phyloP scores from a whole-genome alignment of 1,140 invertebrate genomes.

The Conus betulinus region DNA sequence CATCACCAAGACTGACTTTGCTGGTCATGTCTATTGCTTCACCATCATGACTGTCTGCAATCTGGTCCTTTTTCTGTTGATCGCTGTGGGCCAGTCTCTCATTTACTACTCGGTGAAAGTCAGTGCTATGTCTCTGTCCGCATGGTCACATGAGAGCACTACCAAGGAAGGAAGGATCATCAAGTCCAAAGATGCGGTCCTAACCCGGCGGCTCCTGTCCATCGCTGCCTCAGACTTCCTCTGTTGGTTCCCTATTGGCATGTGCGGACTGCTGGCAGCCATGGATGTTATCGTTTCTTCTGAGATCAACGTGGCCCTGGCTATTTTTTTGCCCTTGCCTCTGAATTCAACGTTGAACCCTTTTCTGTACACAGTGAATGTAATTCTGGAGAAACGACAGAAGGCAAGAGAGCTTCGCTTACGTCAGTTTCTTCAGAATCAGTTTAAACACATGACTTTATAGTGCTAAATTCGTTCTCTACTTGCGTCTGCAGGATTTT shows the following conservation, averaged over 20 bases:
- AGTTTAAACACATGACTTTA: no score
- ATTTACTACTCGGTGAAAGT: slow-evolving; percentile 45
- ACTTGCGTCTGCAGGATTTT: no score
- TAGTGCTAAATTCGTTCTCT: no score
- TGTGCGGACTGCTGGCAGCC: neutral
- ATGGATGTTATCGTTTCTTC: neutral
- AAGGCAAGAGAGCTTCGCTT: neutral
- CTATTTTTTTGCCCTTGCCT: neutral
- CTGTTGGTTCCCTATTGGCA: slow-evolving; percentile 8
- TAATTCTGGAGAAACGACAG: neutral
- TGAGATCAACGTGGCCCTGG: neutral
- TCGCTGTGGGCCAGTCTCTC: slow-evolving; percentile 44
- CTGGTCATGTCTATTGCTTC: slow-evolving; percentile 49
- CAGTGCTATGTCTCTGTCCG: neutral
- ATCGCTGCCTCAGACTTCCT: neutral
- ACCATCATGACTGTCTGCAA: slow-evolving; percentile 51
- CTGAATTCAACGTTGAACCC: neutral
- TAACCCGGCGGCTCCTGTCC: neutral
- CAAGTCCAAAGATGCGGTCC: neutral
- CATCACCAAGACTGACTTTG: slow-evolving; percentile 31
- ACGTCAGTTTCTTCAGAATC: no score
- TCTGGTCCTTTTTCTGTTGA: slow-evolving; percentile 24
- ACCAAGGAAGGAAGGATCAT: neutral
- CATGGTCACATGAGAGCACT: neutral
- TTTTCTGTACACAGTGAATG: neutral